Evolutionary conservation across 2,797 vertebrate species (phyloP).

Genomic region (Pristis pectinata): DNA sequence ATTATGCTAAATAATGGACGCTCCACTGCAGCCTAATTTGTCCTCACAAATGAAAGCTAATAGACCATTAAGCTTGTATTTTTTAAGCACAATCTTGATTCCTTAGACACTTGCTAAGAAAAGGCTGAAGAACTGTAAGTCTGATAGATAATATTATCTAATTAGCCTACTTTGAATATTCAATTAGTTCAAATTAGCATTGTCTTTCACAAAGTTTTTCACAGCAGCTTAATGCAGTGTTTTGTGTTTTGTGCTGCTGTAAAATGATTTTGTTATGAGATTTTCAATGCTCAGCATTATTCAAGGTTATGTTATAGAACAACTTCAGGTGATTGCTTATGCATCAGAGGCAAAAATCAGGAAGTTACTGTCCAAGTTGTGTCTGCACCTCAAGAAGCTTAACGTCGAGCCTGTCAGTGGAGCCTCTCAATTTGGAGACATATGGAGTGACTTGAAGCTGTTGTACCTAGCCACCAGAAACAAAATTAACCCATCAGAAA

Average conservation of each 20-base stretch:
- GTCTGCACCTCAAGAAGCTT: not conserved
- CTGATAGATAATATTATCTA: conserved; percentile 13
- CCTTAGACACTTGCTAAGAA: not conserved
- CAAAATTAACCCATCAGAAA: not conserved
- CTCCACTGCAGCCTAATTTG: not conserved
- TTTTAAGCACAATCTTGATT: not conserved
- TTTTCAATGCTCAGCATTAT: not conserved
- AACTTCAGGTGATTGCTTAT: too few species aligned
- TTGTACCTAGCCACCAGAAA: not conserved
- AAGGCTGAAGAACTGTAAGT: not conserved
- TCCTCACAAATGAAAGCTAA: not conserved
- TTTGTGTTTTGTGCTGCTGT: not conserved
- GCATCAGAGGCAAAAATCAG: not conserved
- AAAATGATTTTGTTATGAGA: not conserved
- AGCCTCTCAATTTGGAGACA: not conserved
- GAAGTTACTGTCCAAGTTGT: not conserved
- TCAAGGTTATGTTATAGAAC: not conserved
- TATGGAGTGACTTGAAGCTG: not conserved
- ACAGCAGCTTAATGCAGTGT: not conserved
- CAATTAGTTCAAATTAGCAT: not conserved
- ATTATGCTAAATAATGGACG: not conserved
- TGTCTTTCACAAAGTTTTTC: not conserved
- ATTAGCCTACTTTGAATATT: conserved; percentile 4
- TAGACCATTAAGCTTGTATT: not conserved
- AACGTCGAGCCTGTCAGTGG: not conserved